Conservation (phyloP, 92 coral and sea anemone genomes). For the Galaxea fascicularis region DNA sequence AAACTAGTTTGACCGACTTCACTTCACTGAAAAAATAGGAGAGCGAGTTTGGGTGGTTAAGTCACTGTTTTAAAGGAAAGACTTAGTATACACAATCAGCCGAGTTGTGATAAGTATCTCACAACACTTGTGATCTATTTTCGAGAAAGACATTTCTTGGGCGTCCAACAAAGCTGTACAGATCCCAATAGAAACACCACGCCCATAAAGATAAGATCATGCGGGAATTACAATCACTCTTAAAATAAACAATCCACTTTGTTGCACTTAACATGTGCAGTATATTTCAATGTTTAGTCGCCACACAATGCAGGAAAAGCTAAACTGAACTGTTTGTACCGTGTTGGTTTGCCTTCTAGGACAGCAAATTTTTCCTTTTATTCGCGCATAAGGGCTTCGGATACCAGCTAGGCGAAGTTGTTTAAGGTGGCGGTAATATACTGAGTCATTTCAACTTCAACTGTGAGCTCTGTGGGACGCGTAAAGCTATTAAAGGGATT, state of each 20-base stretch:
- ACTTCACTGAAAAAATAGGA: neutral
- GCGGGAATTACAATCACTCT: neutral
- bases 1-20: neutral
- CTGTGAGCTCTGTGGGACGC: slow-evolving; percentile 36
- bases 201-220: slow-evolving; percentile 39
- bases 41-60: neutral
- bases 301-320: neutral
- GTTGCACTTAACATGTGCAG: neutral
- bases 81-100: neutral
- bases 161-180: neutral
- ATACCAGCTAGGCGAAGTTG: neutral
- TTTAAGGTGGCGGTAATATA: neutral
- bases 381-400: neutral
- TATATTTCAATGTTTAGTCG: neutral
- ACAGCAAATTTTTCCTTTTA: no score
- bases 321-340: neutral
- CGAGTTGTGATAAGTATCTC: slow-evolving; percentile 21
- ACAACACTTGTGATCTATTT: slow-evolving; percentile 6
- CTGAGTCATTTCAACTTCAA: slow-evolving; percentile 26
- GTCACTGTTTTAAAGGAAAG: neutral
- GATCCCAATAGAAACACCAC: slow-evolving; percentile 11
- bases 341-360: neutral
- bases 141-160: slow-evolving; percentile 10
- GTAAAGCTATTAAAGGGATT: neutral
- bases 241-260: neutral